phyloP scores from a whole-genome alignment of 2,888 invertebrate species.

The Luperina testacea region DNA sequence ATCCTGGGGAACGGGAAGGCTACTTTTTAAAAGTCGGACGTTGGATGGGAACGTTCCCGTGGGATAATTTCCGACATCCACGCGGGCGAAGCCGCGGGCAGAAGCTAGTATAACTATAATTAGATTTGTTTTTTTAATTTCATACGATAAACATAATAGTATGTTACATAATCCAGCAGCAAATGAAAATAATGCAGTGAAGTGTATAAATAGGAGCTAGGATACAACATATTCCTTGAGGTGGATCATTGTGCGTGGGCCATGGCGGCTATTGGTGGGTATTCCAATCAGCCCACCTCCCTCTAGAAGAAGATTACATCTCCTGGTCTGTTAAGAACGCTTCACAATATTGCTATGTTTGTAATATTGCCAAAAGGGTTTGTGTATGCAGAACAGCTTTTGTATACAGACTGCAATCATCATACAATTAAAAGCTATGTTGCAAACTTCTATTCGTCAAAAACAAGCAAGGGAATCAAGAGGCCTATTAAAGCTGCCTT shows the following conservation, averaged over 20 bases:
- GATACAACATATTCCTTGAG: background rate
- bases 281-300: background rate
- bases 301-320: too few relatives aligned
- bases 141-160: background rate
- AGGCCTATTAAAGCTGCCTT: background rate
- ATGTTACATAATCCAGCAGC: background rate
- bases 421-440: background rate
- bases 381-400: background rate
- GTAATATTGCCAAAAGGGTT: background rate
- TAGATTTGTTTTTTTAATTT: background rate
- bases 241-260: background rate
- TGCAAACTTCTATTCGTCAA: background rate
- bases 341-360: background rate
- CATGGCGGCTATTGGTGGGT: background rate
- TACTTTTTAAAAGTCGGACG: too few relatives aligned
- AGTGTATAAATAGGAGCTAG: background rate
- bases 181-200: background rate
- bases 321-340: background rate
- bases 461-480: background rate
- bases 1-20: too few relatives aligned
- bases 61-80: too few relatives aligned
- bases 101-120: background rate
- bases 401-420: background rate
- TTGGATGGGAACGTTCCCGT: too few relatives aligned
- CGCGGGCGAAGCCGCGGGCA: too few relatives aligned